phyloP scores from a whole-genome alignment of 2,888 invertebrate species.

The Carterocephalus palaemon region DNA sequence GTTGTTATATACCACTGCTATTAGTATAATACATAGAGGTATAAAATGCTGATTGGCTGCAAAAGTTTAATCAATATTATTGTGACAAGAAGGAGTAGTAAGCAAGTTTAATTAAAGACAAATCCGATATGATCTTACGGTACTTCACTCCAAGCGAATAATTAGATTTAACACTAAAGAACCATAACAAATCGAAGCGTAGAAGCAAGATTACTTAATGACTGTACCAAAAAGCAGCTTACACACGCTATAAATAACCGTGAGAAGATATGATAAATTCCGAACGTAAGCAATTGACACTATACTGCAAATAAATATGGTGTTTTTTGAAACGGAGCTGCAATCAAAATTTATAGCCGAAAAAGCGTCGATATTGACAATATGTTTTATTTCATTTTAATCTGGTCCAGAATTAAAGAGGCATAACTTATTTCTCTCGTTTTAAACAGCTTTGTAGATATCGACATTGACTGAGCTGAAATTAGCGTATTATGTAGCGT shows the following conservation, averaged over 20 bases:
- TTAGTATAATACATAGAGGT: no score
- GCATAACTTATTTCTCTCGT: no score
- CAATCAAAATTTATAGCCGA: conserved; percentile 15
- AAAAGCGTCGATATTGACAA: conserved; percentile 9
- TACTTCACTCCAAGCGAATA: conserved; percentile 7
- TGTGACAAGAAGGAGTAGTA: not conserved
- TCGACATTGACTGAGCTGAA: no score
- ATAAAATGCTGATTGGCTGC: no score
- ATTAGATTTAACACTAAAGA: conserved; percentile 16
- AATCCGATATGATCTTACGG: conserved; percentile 11
- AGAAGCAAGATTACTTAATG: conserved; percentile 14
- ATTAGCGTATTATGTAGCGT: no score
- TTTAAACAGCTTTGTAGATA: no score
- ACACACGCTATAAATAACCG: conserved; percentile 21
- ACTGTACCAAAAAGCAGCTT: conserved; percentile 14
- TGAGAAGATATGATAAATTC: conserved; percentile 25
- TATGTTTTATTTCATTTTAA: not conserved
- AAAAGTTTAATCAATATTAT: no score
- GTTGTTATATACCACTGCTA: no score
- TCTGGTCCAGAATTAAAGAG: no score
- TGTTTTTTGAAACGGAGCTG: conserved; percentile 22
- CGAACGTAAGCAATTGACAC: conserved; percentile 30
- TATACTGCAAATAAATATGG: conserved; percentile 21
- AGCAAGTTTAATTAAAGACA: not conserved
- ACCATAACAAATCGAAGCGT: conserved; percentile 7